phyloP scores from a whole-genome alignment of 2,797 vertebrate genomes.

The Diplodus sargus region DNA sequence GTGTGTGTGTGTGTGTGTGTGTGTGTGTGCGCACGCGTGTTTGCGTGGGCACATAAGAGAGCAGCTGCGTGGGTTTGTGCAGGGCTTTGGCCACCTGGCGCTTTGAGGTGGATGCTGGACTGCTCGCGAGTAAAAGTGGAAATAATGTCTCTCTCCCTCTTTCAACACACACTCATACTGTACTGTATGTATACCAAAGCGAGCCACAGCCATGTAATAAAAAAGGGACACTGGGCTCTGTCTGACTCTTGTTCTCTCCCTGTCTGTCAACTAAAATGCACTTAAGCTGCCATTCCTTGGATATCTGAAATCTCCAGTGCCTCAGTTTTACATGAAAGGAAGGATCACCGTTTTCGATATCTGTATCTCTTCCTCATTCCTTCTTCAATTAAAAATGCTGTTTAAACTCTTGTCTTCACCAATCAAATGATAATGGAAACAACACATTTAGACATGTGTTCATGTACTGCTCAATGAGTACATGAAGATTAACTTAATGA shows the following conservation, averaged over 20 bases:
- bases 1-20: slow-evolving; percentile 48
- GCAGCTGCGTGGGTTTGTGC: slow-evolving; percentile 82
- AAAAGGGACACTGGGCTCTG: slow-evolving; percentile 39
- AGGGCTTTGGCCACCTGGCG: slow-evolving; percentile 83
- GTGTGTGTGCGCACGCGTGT: slow-evolving; percentile 59
- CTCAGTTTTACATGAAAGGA: slow-evolving; percentile 24
- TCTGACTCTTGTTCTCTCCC: slow-evolving; percentile 23
- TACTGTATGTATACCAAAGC: slow-evolving; percentile 44
- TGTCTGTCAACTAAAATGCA: slow-evolving; percentile 45
- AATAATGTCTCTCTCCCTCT: slow-evolving; percentile 62
- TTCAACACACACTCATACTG: slow-evolving; percentile 41
- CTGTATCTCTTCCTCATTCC: not conserved
- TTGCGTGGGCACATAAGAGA: slow-evolving; percentile 80
- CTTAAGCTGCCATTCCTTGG: slow-evolving; percentile 46
- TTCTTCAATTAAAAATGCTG: not conserved
- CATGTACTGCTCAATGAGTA: not conserved
- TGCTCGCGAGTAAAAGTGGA: slow-evolving; percentile 76
- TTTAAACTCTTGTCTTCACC: not conserved
- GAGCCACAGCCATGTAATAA: slow-evolving; percentile 54
- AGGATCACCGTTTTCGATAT: slow-evolving; percentile 7
- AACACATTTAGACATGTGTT: not conserved
- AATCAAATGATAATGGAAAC: not conserved
- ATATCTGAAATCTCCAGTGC: slow-evolving; percentile 31
- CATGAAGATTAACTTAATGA: too few relatives aligned
- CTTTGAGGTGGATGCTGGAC: slow-evolving; percentile 79